Conservation (phyloP, 2,888 invertebrate species). For the Aleiodes testaceus region DNA sequence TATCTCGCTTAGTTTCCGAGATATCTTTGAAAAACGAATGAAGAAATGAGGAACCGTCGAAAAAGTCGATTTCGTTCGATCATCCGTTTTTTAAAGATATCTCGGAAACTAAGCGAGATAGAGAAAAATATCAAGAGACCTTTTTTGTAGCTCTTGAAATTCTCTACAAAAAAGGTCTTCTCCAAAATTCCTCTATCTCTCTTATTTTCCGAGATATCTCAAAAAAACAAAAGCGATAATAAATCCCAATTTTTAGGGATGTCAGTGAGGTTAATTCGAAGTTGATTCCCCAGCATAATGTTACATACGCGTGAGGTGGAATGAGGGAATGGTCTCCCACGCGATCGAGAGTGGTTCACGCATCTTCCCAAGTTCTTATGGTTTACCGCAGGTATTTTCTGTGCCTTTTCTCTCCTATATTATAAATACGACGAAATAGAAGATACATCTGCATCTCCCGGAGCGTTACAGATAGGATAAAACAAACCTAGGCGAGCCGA, state of each 20-base stretch:
- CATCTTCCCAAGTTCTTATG: constrained; percentile 19
- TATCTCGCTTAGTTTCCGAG: too few relatives aligned
- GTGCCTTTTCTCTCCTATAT: constrained; percentile 2
- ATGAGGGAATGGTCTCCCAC: constrained; percentile 4
- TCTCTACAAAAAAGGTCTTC: too few relatives aligned
- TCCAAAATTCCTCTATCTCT: too few relatives aligned
- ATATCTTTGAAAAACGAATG: too few relatives aligned
- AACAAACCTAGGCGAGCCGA: constrained; percentile 23
- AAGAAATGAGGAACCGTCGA: too few relatives aligned
- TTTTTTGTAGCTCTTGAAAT: too few relatives aligned
- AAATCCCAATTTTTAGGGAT: background rate
- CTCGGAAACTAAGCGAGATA: too few relatives aligned
- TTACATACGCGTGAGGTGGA: background rate
- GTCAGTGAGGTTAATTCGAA: constrained; percentile 12
- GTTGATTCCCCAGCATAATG: background rate
- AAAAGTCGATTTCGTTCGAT: too few relatives aligned
- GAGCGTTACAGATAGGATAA: constrained; percentile 36
- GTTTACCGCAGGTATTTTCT: constrained; percentile 39
- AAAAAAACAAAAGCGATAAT: too few relatives aligned
- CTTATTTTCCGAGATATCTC: too few relatives aligned
- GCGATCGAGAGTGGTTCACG: constrained; percentile 21
- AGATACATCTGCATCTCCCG: constrained; percentile 23
- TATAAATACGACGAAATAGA: background rate
- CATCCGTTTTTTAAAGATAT: too few relatives aligned
- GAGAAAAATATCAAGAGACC: too few relatives aligned